Base-by-base conservation (phyloP, 2,888 invertebrate genomes). In the Venusia cambrica region DNA sequence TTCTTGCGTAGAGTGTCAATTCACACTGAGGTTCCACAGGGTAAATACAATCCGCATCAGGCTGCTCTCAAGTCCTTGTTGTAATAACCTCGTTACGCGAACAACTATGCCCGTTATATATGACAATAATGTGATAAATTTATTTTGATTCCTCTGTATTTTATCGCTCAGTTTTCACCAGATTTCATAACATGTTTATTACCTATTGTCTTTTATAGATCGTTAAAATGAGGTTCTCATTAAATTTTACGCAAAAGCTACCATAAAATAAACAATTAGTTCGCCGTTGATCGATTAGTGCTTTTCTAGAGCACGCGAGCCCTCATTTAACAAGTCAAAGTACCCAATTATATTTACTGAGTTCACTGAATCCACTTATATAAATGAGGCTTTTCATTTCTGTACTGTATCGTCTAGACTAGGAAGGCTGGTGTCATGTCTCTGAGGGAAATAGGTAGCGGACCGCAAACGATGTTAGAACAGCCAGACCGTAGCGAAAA, bases 391-490 rank as follows among this genome's bases (percentile, higher is more conserved):
- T 25, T 28, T 30, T 34, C 24, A 42, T 47, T 38, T 42, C 44
- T 33, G 51, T 62, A 59, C 62, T 62, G 59, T 45, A 62, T 65
- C 47, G 77, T 77, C 76, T 77, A 79, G 76, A 76, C 76, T 48
- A 62, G 70, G 66, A 71, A 71, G 67, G 60, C 57, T 48, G 50
- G 64, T 65, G 60, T 72, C 63, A 53, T 64, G 57, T 66, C 71
- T 65, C 73, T 46, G 56, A 51, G 67, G 73, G 69, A 73, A 62
- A 67, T 72, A 69, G 63, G 70, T 74, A 72, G 73, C 68, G 66
- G 70, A 72, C 75, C 73, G 79, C 78, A 80, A 81, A 81, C 74
- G 65, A 69, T 73, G 67, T 76, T 77, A 72, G 66, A 61, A 60
- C 52, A 58, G 69, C 55, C 64, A 69, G 79, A 80, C 73, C 78